These are phyloP conservation scores for Lottia scabra DNA, from an alignment of 2,888 invertebrate genomes.

Conservation along the genomic window DNA sequence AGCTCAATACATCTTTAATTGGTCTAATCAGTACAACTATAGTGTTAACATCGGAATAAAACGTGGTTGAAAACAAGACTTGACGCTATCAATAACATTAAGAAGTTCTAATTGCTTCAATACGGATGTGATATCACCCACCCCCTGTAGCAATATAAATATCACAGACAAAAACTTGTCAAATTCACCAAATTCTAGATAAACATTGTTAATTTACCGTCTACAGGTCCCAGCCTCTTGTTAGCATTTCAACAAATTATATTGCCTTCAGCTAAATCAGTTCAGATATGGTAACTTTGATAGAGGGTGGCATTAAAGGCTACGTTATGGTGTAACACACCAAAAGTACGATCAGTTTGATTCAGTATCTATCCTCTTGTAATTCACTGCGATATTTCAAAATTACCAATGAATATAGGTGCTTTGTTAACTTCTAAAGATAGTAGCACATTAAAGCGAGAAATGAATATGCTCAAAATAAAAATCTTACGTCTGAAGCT, in stretches of 20 bases:
- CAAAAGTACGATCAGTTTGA: too few species aligned
- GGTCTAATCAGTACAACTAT: too few species aligned
- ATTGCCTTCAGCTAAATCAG: not conserved
- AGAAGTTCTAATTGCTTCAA: slow-evolving; percentile 4
- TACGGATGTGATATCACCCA: not conserved
- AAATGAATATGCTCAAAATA: too few species aligned
- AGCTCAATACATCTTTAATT: too few species aligned
- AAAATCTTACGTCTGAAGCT: too few species aligned
- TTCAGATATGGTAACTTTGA: not conserved
- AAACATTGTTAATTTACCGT: not conserved
- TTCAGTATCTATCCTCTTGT: too few species aligned
- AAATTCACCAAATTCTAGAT: not conserved
- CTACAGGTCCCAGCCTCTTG: not conserved
- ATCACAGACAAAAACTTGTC: not conserved
- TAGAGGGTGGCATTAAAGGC: not conserved
- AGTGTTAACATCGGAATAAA: not conserved
- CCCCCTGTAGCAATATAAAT: not conserved
- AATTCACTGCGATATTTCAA: too few species aligned
- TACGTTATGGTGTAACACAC: too few species aligned
- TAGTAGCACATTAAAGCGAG: too few species aligned
- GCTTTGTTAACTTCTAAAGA: too few species aligned
- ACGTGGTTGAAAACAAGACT: not conserved
- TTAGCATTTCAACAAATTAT: not conserved
- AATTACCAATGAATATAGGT: too few species aligned
- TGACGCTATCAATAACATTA: not conserved